Evolutionary conservation across 2,888 invertebrate genomes (phyloP).

Genomic region (Tridacna crocea): DNA sequence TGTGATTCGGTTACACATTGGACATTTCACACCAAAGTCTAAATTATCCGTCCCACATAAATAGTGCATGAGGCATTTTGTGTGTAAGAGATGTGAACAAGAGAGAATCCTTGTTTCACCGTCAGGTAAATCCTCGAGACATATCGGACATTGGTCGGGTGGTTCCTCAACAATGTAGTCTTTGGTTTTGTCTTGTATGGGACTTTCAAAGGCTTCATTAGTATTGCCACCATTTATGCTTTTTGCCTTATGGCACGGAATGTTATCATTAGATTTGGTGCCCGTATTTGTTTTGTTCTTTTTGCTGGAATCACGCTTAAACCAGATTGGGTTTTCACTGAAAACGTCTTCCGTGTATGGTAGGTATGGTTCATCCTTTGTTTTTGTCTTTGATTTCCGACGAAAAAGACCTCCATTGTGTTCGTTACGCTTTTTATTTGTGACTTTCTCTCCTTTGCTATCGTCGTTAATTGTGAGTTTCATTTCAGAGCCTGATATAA

Average conservation of each 20-base stretch:
- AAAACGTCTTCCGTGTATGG: constrained; percentile 48
- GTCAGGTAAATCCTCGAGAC: constrained; percentile 48
- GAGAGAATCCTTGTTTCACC: constrained; percentile 36
- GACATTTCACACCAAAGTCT: constrained; percentile 52
- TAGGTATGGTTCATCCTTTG: constrained; percentile 15
- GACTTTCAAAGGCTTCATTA: neutral
- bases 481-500: constrained; percentile 41
- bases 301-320: constrained; percentile 26
- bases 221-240: neutral
- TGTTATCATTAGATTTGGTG: neutral
- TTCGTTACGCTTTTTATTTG: neutral
- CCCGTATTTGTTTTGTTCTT: neutral
- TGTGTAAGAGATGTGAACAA: constrained; percentile 45
- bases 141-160: constrained; percentile 47
- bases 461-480: constrained; percentile 39
- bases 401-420: neutral
- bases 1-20: constrained; percentile 37
- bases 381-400: constrained; percentile 31
- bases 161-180: constrained; percentile 50
- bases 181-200: neutral
- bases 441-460: neutral
- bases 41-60: constrained; percentile 36
- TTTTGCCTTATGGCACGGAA: neutral
- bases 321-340: constrained; percentile 50
- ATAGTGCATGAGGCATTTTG: constrained; percentile 36